phyloP scores from a whole-genome alignment of 92 coral and sea anemone genomes.

The Bergia sp. region DNA sequence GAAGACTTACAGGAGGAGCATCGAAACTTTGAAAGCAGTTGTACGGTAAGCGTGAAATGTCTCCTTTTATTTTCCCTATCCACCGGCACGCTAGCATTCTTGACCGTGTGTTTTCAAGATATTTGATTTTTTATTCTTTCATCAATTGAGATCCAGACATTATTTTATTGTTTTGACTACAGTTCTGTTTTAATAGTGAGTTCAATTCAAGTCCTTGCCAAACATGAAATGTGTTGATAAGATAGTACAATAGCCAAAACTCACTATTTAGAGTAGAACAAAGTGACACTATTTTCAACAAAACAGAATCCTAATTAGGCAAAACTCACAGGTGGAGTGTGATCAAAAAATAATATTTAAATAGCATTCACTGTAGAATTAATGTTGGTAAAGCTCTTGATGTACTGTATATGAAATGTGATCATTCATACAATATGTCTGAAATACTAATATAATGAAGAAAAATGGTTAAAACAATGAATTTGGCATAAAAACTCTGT shows the following conservation, averaged over 20 bases:
- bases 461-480: no score
- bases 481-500: no score
- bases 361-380: neutral
- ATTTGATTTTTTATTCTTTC: neutral
- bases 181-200: neutral
- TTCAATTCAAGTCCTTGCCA: constrained; percentile 28
- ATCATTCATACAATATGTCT: neutral
- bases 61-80: neutral
- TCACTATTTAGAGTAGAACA: neutral
- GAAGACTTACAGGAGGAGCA: constrained; percentile 95
- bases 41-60: constrained; percentile 72
- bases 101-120: neutral
- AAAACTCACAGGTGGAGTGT: neutral
- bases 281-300: constrained; percentile 1
- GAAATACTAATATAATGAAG: neutral
- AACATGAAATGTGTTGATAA: constrained; percentile 19
- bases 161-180: constrained; percentile 37
- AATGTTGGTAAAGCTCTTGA: neutral
- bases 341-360: neutral
- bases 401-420: neutral
- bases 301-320: neutral
- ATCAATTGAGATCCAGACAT: neutral
- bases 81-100: neutral
- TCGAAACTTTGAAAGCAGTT: constrained; percentile 84
- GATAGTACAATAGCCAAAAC: neutral